Evolutionary conservation across 2,888 invertebrate genomes (phyloP), one percentile per base, ranked within the genome.

Genomic region (Creontiades dilutus): DNA sequence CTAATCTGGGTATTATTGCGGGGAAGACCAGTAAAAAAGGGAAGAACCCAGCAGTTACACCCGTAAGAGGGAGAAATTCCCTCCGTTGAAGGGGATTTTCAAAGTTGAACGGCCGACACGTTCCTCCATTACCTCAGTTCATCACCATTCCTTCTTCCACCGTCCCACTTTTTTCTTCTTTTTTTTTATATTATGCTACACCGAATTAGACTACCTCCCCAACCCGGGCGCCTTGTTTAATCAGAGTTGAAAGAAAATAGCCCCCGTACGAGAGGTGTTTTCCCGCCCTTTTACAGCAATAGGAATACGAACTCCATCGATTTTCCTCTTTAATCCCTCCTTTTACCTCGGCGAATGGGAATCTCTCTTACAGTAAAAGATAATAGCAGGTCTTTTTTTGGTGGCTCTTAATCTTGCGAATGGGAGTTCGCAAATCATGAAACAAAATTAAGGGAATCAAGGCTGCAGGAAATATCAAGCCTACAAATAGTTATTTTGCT

Each of bases 191-290:
- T 46, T 78, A 52, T 82, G 52, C 82, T 27, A 16, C 68, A n/a
- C 82, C 82, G 52, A 82, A 82, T 82, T 82, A 82, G 82, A 82
- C 82, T 82, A 82, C 82, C 82, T 82, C 52, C 19, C 82, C 80
- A 4, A 14, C 46, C 14, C 23, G 4, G 37, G 52, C 55, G 23
- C 55, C 88, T 88, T 80, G 88, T 88, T 88, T 88, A 88, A 88
- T 88, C 88, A 88, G 88, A 88, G 88, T 88, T 88, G 88, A 87
- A 87, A 87, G 88, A 88, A 88, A 88, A 88, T 88, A 85, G 85
- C 85, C 61, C 85, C 61, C 61, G 28, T 61, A 19, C 57, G 61
- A 61, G 57, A 23, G 82, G 23, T 27, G 46, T 48, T 82, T 85
- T 37, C 61, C 57, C 14, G 16, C 61, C 27, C 19, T 85, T 57